Percentiles rank a stretch among this genome's conserved stretches.
Evolutionary conservation across 1,140 invertebrate genomes (phyloP).

Genomic region (Ruditapes philippinarum): DNA sequence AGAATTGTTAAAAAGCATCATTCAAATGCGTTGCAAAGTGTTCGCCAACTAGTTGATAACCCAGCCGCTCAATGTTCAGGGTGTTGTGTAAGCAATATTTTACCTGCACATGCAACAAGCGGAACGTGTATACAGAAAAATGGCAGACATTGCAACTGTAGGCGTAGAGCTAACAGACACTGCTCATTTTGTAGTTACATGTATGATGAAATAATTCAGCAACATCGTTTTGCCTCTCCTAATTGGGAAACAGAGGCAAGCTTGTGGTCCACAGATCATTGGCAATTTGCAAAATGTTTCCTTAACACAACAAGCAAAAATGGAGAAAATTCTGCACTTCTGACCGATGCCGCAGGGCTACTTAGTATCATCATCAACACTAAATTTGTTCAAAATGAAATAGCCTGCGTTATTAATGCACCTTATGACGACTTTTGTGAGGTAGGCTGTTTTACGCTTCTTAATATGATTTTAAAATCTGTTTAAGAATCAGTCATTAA

Average conservation of each 20-base stretch:
- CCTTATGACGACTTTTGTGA: neutral
- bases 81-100: no score
- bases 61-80: neutral
- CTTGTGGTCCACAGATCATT: neutral
- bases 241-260: neutral
- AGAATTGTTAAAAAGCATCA: neutral
- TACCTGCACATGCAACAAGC: neutral
- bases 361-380: neutral
- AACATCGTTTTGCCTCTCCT: neutral
- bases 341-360: neutral
- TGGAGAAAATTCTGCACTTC: neutral
- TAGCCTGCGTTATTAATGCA: neutral
- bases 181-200: neutral
- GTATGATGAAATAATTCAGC: neutral
- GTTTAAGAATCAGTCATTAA: no score
- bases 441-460: no score
- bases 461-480: no score
- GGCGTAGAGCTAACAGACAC: neutral
- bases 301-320: neutral
- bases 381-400: neutral
- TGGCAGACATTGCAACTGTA: neutral
- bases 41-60: no score
- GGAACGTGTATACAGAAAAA: neutral
- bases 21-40: neutral
- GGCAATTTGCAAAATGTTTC: neutral